Evolutionary conservation across 2,113 vertebrate species (phyloP).

Genomic region (Saimiri boliviensis): DNA sequence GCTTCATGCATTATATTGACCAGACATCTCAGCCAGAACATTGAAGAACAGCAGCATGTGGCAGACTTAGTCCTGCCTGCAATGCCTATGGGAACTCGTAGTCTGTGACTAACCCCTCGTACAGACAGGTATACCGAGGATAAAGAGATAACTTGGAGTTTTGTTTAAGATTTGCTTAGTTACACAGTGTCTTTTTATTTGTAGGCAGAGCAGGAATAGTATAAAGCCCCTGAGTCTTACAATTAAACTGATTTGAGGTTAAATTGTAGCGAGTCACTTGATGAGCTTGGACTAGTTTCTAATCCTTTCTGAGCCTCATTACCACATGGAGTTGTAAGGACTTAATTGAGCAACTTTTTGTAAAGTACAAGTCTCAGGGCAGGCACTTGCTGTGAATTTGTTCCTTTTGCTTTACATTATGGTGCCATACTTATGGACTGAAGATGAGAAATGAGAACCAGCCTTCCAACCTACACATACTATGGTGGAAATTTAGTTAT

Average conservation of each 20-base stretch:
- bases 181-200: neutral
- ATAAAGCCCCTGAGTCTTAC: neutral
- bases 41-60: neutral
- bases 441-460: neutral
- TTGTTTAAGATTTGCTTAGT: neutral
- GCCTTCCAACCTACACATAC: neutral
- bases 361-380: neutral
- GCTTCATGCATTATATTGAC: neutral
- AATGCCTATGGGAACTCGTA: rapidly evolving
- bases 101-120: rapidly evolving
- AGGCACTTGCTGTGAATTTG: neutral
- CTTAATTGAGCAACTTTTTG: neutral
- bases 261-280: neutral
- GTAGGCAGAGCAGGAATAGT: neutral
- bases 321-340: neutral
- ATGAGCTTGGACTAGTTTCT: neutral
- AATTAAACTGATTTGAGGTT: neutral
- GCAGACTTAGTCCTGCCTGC: neutral
- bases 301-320: neutral
- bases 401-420: neutral
- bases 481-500: neutral
- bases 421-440: neutral
- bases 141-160: neutral
- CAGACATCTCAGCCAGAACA: neutral
- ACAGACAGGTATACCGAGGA: neutral